A percentile compares a stretch with the other conserved stretches of the same genome.
Evolutionary conservation across 2,888 invertebrate species (phyloP).

Genomic region (Diadegma fenestrale): DNA sequence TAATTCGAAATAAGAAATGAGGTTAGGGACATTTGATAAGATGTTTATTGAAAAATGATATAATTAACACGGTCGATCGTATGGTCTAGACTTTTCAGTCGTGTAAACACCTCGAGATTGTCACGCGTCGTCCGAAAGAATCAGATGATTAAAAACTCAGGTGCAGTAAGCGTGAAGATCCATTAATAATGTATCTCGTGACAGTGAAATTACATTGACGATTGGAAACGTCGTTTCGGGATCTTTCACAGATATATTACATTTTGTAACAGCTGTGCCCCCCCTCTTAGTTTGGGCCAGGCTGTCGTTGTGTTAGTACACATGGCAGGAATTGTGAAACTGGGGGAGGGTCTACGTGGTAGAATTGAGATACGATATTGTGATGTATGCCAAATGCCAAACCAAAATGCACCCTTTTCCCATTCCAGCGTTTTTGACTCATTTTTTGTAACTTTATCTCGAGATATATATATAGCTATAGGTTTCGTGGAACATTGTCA

Average conservation of each 20-base stretch:
- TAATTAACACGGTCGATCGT: neutral
- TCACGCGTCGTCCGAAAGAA: neutral
- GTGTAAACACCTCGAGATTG: neutral
- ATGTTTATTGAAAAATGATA: neutral
- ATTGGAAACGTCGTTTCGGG: slow-evolving; percentile 22
- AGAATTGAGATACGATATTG: slow-evolving; percentile 7
- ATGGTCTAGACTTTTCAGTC: neutral
- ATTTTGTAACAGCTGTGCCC: slow-evolving; percentile 47
- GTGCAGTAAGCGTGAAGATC: neutral
- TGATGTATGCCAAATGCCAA: neutral
- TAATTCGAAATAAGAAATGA: neutral
- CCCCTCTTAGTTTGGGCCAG: neutral
- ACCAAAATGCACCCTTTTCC: neutral
- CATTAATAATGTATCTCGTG: neutral
- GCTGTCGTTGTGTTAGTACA: neutral
- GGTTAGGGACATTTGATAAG: neutral
- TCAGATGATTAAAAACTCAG: neutral
- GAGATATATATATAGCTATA: neutral
- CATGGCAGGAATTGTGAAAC: neutral
- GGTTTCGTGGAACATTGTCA: neutral
- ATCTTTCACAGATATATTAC: slow-evolving; percentile 13
- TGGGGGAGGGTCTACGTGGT: slow-evolving; percentile 5
- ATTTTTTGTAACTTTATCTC: neutral
- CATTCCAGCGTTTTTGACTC: neutral
- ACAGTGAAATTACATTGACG: slow-evolving; percentile 8